A percentile compares a stretch with the other conserved stretches of the same genome.
Evolutionary conservation across 1,140 invertebrate species (phyloP).

Genomic region (Micrasema longulum): DNA sequence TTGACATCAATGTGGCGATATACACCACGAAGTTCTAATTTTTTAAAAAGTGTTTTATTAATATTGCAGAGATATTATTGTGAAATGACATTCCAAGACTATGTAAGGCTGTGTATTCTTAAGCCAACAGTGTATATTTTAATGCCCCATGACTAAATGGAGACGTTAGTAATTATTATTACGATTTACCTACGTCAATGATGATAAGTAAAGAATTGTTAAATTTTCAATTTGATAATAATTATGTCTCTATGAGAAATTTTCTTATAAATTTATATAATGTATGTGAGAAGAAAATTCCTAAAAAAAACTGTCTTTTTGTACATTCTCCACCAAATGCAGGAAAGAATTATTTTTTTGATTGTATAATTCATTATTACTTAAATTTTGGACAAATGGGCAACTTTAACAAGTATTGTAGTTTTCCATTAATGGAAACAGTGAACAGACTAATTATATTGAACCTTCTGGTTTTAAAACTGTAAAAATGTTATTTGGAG

Average conservation of each 20-base stretch:
- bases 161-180: conserved; percentile 4
- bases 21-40: background rate
- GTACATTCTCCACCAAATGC: conserved; percentile 46
- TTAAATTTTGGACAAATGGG: conserved; percentile 58
- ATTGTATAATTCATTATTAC: conserved; percentile 9
- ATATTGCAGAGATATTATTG: background rate
- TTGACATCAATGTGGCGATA: background rate
- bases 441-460: conserved; percentile 56
- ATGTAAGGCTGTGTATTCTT: background rate
- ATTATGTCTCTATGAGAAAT: background rate
- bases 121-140: background rate
- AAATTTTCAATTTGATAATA: background rate
- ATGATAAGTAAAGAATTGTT: conserved; percentile 2
- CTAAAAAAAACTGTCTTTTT: conserved; percentile 54
- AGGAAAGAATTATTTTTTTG: conserved; percentile 54
- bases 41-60: conserved; percentile 4
- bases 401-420: conserved; percentile 57
- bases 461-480: conserved; percentile 53
- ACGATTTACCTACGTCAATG: background rate
- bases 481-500: conserved; percentile 44
- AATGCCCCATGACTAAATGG: background rate
- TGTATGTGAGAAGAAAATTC: conserved; percentile 40
- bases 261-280: background rate
- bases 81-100: conserved; percentile 3
- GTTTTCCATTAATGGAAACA: conserved; percentile 57